Evolutionary conservation across 2,888 invertebrate genomes (phyloP), one percentile per base, ranked within the genome.

Genomic region (Ophion costatus): DNA sequence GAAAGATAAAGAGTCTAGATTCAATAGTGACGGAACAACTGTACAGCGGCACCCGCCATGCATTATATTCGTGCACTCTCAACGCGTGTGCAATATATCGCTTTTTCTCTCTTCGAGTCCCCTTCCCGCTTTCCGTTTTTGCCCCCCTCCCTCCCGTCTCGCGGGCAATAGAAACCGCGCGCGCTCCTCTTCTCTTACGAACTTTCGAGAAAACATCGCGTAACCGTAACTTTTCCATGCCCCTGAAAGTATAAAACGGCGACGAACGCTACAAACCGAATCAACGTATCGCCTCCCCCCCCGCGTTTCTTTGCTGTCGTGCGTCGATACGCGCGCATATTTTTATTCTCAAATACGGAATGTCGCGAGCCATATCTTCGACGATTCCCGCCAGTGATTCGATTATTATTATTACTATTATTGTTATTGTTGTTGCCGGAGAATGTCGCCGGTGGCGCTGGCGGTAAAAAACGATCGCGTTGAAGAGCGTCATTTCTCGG

Each of bases 181-280:
- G 59, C 57, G 38, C 77, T 82, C 57, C 70, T 42, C 61, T 76
- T 85, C 78, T 87, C 86, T 88, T 90, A 91, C 90, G 90, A 92
- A 91, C 91, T 89, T 91, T 92, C 88, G 90, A 90, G 92, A 92
- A 92, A 92, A 92, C 91, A 91, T 92, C 89, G 86, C 84, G 88
- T 85, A 85, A 82, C 82, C 82, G 84, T 86, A 78, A 86, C 83
- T 88, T 88, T 88, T 87, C 86, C 80, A 80, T 82, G 76, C 82
- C 63, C 67, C 67, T n/a, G 59, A 78, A 42, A 66, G 45, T 59
- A 69, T 57, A 24, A 24, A 70, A 56, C 75, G 56, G 75, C 77
- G 84, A 78, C 70, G 78, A 66, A 51, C 9, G 77, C 66, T 57
- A 42, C 29, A 20, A 59, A 24, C 56, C 70, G 42, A 82, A 57